Evolutionary conservation across 2,797 vertebrate species (phyloP), one percentile per base, ranked within the genome.

Genomic region (Phataginus tetradactyla): DNA sequence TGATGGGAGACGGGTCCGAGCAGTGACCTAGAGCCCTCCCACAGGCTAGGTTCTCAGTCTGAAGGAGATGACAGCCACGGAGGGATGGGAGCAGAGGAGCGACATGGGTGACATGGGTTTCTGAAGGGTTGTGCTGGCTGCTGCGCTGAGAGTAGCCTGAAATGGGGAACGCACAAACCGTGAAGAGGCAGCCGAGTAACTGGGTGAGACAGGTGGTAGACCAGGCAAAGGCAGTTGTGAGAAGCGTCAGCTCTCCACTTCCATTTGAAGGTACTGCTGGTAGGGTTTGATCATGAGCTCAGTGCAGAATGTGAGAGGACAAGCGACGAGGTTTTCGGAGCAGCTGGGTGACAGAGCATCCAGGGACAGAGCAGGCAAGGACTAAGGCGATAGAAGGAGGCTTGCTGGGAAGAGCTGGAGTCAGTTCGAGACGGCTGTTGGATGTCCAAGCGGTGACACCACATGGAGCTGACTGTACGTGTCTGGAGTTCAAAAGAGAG

Each of bases 341-440:
- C 72, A 39, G 1, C 2, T 45, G 32, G 64, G 3, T n/a, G 27
- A 8, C 0, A 21, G 71, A 23, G 55, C 68, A 14, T 17, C 78
- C 34, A 1, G 25, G 4, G 10, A 25, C 34, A 8, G 75, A 5
- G 15, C 79, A 23, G 61, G 64, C 39, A 9, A 23, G 32, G 34
- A 20, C 91, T 27, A 42, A 25, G 53, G 3, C 1, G 4, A 27
- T 23, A 53, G 80, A 5, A 27, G 51, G 55, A 15, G 18, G 27
- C 23, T 11, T 5, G 0, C 14, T 1, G 20, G 21, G 20, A 20
- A 3, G 53, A 39, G 10, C 89, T 4, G 7, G 81, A 15, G 37
- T 37, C 23, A 0, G 42, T 23, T 55, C 0, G 0, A 21, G 57
- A 37, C 0, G 0, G 23, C 8, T 37, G 13, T 5, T 21, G 25